Percentiles rank a stretch among this genome's conserved stretches.
Conservation (phyloP, 2,113 vertebrate species). For the Lipotes vexillifer region DNA sequence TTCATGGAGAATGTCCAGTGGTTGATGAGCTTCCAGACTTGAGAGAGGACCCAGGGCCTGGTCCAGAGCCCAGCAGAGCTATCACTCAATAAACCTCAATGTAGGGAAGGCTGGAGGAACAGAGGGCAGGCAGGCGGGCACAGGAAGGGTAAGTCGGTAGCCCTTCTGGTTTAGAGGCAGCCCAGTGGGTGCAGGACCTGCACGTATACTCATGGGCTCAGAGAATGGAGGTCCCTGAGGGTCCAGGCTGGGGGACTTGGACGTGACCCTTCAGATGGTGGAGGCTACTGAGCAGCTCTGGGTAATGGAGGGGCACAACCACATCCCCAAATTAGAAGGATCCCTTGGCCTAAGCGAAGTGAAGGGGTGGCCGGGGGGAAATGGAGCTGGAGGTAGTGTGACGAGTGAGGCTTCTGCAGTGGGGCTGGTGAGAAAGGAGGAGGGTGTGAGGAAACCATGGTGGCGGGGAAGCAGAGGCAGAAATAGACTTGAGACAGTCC, state of each 20-base stretch:
- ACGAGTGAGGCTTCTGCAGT: neutral
- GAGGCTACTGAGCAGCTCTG: neutral
- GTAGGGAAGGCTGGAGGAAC: neutral
- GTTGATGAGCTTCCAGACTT: neutral
- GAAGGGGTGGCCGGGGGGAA: neutral
- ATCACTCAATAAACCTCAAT: neutral
- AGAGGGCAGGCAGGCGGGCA: neutral
- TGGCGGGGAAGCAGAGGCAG: neutral
- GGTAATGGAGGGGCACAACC: neutral
- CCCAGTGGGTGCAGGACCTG: neutral
- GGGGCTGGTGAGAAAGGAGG: neutral
- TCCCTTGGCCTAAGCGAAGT: neutral
- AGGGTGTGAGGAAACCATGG: neutral
- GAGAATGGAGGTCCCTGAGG: neutral
- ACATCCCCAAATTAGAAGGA: neutral
- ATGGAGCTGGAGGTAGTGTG: neutral
- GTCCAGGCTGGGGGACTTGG: neutral
- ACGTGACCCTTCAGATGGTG: neutral
- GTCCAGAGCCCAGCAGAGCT: neutral
- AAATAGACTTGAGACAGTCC: neutral
- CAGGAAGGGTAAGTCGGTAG: neutral
- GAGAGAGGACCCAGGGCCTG: neutral
- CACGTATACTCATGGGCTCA: fast-evolving
- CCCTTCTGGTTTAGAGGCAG: neutral
- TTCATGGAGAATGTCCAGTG: neutral